Evolutionary conservation across 2,113 vertebrate species (phyloP).

Genomic region (Pardalotus punctatus): DNA sequence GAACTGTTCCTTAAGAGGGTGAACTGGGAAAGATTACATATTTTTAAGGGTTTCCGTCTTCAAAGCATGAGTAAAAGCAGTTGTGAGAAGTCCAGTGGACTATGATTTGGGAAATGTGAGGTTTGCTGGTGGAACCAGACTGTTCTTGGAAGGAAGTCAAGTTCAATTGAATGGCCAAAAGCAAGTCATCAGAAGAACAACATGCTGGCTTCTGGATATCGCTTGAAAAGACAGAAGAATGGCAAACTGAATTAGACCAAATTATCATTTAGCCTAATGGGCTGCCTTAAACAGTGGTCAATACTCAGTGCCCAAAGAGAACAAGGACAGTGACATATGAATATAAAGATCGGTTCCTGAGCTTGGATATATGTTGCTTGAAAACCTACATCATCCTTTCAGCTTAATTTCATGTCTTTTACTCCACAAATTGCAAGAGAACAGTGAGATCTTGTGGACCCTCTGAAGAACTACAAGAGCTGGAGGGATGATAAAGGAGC

Average conservation of each 20-base stretch:
- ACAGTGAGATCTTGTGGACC: neutral
- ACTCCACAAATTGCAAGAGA: neutral
- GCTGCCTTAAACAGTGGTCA: neutral
- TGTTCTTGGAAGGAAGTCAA: neutral
- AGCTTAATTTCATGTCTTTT: neutral
- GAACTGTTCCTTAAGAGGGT: neutral
- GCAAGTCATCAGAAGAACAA: neutral
- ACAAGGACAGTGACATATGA: fast-evolving
- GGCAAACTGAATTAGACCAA: neutral
- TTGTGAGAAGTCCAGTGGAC: neutral
- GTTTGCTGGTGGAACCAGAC: neutral
- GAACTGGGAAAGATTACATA: neutral
- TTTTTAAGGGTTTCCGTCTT: neutral
- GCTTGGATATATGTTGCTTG: neutral
- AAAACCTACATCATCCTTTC: neutral
- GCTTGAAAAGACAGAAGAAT: neutral
- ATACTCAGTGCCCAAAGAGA: neutral
- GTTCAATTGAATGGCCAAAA: neutral
- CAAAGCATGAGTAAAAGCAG: neutral
- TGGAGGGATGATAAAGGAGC: neutral
- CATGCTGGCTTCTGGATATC: neutral
- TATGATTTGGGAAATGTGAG: neutral
- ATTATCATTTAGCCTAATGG: neutral
- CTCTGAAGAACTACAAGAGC: neutral
- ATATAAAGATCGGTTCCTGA: neutral